phyloP scores from a whole-genome alignment of 2,888 invertebrate species.

The Pardosa pseudoannulata region DNA sequence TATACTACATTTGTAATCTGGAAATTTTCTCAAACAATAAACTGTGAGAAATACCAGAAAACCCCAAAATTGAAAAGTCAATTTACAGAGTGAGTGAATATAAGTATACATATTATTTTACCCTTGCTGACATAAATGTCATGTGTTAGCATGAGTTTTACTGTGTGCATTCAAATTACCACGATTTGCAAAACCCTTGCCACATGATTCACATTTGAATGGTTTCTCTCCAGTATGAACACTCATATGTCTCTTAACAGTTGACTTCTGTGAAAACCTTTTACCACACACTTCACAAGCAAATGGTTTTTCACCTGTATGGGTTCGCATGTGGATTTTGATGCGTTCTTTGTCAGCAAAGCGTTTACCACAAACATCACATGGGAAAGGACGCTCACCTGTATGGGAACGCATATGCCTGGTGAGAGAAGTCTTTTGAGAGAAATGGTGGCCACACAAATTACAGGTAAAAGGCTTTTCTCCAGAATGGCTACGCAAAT shows the following conservation, averaged over 20 bases:
- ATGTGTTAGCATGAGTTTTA: conserved; percentile 74
- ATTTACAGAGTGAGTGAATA: conserved; percentile 39
- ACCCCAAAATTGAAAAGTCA: conserved; percentile 33
- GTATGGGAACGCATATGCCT: conserved; percentile 82
- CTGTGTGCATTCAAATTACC: conserved; percentile 75
- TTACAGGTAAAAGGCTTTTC: conserved; percentile 85
- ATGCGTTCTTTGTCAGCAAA: conserved; percentile 75
- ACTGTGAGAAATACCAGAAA: conserved; percentile 45
- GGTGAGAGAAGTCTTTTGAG: conserved; percentile 87
- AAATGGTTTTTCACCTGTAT: conserved; percentile 75
- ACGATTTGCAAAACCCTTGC: conserved; percentile 82
- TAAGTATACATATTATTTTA: conserved; percentile 31
- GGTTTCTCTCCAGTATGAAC: conserved; percentile 83
- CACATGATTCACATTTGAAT: conserved; percentile 86
- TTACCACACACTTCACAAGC: conserved; percentile 75
- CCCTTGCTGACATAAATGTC: conserved; percentile 33
- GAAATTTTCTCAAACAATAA: conserved; percentile 38
- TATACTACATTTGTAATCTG: conserved; percentile 59
- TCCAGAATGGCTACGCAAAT: conserved; percentile 85
- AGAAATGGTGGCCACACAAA: conserved; percentile 85
- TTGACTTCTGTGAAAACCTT: conserved; percentile 75
- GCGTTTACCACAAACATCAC: conserved; percentile 74
- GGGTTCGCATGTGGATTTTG: conserved; percentile 75
- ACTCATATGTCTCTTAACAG: conserved; percentile 78
- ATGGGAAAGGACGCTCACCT: conserved; percentile 76